These are phyloP conservation scores for Rhizoglyphus robini DNA, from an alignment of 1,140 invertebrate genomes.

Conservation along the genomic window DNA sequence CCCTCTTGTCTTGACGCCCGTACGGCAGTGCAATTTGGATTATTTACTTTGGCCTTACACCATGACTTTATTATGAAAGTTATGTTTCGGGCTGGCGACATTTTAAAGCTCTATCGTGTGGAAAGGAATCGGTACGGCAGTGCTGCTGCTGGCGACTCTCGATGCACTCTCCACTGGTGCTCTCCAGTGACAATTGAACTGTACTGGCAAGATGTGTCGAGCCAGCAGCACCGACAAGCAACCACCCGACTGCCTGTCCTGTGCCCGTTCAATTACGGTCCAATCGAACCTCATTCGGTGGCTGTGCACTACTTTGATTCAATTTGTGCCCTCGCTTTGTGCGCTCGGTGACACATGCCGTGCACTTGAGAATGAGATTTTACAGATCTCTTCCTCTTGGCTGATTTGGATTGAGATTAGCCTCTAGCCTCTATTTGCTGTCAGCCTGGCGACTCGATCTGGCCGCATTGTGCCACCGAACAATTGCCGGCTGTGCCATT, in stretches of 20 bases:
- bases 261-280: background rate
- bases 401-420: slow-evolving; percentile 14
- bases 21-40: background rate
- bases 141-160: background rate
- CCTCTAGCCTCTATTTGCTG: slow-evolving; percentile 4
- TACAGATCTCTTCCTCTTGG: slow-evolving; percentile 13
- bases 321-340: slow-evolving; percentile 10
- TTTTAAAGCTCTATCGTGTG: slow-evolving; percentile 14
- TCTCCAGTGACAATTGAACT: slow-evolving; percentile 11
- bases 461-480: background rate
- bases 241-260: background rate
- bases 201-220: background rate
- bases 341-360: slow-evolving; percentile 13
- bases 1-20: background rate
- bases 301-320: background rate
- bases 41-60: slow-evolving; percentile 6
- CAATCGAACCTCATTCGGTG: slow-evolving; percentile 12
- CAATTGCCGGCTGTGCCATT: too few species aligned
- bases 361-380: slow-evolving; percentile 15
- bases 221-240: background rate
- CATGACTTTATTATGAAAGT: slow-evolving; percentile 6
- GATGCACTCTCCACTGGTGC: background rate
- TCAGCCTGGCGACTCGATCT: background rate
- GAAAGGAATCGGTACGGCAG: background rate
- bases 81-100: slow-evolving; percentile 8